Percentiles rank a stretch among this genome's conserved stretches.
Evolutionary conservation across 2,113 vertebrate genomes (phyloP).

Genomic region (Columbina picui): DNA sequence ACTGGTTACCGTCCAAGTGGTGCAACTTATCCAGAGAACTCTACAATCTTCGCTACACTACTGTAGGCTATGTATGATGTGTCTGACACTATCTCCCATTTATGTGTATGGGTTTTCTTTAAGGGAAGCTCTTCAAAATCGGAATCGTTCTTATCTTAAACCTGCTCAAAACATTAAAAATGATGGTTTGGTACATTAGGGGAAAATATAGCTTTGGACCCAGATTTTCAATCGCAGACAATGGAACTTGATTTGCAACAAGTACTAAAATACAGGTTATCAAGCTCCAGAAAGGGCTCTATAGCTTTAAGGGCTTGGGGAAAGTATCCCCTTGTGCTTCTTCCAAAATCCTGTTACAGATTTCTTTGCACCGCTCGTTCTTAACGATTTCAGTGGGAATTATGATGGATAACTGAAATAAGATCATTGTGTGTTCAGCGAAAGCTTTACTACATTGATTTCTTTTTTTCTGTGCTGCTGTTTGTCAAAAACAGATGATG

Average conservation of each 20-base stretch:
- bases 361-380: not conserved
- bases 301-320: not conserved
- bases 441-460: conserved; percentile 17
- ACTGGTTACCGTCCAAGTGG: not conserved
- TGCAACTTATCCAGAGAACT: too few relatives aligned
- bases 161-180: not conserved
- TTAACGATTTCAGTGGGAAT: conserved; percentile 15
- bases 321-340: not conserved
- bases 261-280: not conserved
- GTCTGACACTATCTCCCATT: conserved; percentile 44
- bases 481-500: conserved; percentile 18
- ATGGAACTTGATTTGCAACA: not conserved
- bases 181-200: not conserved
- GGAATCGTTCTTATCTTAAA: conserved; percentile 47
- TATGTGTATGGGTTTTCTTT: not conserved
- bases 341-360: not conserved
- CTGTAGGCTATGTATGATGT: not conserved
- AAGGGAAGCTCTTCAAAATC: conserved; percentile 11
- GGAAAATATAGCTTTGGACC: not conserved
- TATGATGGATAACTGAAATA: conserved; percentile 48
- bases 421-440: not conserved
- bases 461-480: not conserved
- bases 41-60: not conserved
- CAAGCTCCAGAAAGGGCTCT: not conserved
- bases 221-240: not conserved